phyloP scores from a whole-genome alignment of 2,113 vertebrate species.

The Microtus oregoni region DNA sequence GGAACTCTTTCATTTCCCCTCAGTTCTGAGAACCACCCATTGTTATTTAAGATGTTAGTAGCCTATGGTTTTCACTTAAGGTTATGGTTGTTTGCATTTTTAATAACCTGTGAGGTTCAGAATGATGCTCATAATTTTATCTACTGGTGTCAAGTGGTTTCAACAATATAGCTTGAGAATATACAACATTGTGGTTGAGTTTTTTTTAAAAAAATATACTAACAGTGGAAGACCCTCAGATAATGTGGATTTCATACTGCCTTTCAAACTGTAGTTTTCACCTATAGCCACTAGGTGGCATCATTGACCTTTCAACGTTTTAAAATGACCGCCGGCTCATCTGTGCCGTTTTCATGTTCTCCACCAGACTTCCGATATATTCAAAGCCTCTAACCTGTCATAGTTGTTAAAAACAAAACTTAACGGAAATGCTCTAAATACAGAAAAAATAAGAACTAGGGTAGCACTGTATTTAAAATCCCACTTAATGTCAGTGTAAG shows the following conservation, averaged over 20 bases:
- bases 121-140: not conserved
- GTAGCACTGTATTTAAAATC: not conserved
- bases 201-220: not conserved
- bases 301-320: slow-evolving; percentile 47
- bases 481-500: not conserved
- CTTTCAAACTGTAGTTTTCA: not conserved
- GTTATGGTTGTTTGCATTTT: not conserved
- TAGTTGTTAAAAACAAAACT: not conserved
- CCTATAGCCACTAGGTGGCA: not conserved
- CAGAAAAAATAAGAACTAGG: not conserved
- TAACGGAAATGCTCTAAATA: not conserved
- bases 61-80: not conserved
- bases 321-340: not conserved
- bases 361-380: slow-evolving; percentile 22
- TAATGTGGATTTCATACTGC: slow-evolving; percentile 1
- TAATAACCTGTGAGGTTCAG: not conserved
- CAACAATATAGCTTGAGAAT: not conserved
- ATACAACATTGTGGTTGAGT: not conserved
- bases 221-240: not conserved
- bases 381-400: not conserved
- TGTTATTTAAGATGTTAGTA: not conserved
- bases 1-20: not conserved
- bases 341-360: not conserved
- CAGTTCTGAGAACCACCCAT: not conserved
- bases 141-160: not conserved